These are phyloP conservation scores for Chaetodon trifascialis DNA, from an alignment of 2,113 vertebrate genomes.

Conservation along the genomic window DNA sequence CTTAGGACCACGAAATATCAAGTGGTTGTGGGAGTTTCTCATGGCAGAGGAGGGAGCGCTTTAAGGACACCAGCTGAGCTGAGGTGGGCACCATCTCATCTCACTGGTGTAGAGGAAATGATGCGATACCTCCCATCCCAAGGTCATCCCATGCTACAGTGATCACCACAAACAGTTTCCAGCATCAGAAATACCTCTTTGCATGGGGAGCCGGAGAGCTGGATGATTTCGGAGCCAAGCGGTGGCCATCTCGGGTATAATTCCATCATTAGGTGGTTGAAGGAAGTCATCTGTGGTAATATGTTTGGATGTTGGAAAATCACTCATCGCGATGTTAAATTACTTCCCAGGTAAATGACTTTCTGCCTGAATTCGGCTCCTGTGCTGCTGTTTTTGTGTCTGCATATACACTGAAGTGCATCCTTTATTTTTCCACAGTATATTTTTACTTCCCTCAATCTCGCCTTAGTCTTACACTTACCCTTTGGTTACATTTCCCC, in stretches of 20 bases:
- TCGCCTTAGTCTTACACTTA: background rate
- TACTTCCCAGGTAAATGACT: slow-evolving; percentile 40
- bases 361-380: slow-evolving; percentile 12
- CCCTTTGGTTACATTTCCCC: slow-evolving; percentile 5
- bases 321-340: slow-evolving; percentile 49
- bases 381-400: background rate
- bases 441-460: background rate
- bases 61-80: slow-evolving; percentile 74
- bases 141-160: slow-evolving; percentile 80
- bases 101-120: slow-evolving; percentile 73
- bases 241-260: slow-evolving; percentile 51
- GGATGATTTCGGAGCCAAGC: slow-evolving; percentile 58
- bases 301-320: slow-evolving; percentile 51
- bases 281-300: slow-evolving; percentile 67
- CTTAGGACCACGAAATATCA: slow-evolving; percentile 42
- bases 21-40: slow-evolving; percentile 55
- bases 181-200: slow-evolving; percentile 47
- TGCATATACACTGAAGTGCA: background rate
- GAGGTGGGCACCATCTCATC: slow-evolving; percentile 66
- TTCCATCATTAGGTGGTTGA: slow-evolving; percentile 61
- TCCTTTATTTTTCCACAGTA: background rate
- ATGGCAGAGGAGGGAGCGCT: slow-evolving; percentile 42
- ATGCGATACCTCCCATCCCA: slow-evolving; percentile 73
- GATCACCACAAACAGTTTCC: slow-evolving; percentile 71
- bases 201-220: slow-evolving; percentile 20